Base-by-base conservation (phyloP, 2,113 vertebrate species). In the Mormyrus iriodes region DNA sequence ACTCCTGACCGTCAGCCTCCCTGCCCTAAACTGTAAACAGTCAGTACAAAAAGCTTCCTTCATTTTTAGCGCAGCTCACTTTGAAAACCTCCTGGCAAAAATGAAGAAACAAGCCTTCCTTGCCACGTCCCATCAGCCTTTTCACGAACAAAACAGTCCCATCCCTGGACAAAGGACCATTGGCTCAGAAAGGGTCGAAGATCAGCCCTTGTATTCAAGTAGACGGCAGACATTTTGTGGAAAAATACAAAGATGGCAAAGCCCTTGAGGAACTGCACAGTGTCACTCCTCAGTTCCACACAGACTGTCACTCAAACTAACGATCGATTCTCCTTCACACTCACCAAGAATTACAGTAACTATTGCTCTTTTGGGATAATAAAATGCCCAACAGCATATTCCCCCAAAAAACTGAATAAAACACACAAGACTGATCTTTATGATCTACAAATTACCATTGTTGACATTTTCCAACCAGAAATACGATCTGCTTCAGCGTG, bases 201-300 rank as follows among this genome's bases (percentile, higher is more conserved):
- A 92, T 91, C 84, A 91, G 91, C 90, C 82, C 89, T 86, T 91
- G 90, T 79, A 91, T 94, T 94, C 92, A 94, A 94, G 92, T 93
- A 93, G 39, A 91, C 90, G 90, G 89, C 90, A 84, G 53, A 73
- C 73, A 88, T 85, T 39, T 88, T 42, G 44, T 65, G 73, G 89
- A 90, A 92, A 90, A 93, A 52, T 46, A 88, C 76, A 55, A 65
- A 89, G 90, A 19, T 46, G 44, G 82, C 55, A 87, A 39, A 92
- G 90, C 90, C 90, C 92, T 94, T 90, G 92, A 58, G n/a, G 76
- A 89, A 42, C 24, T 84, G 76, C 73, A 31, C 52, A 46, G 79
- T 44, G 27, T 8, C 85, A 21, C 5, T 53, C 17, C 12, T 35
- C 85, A 52, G 9, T 49, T 13, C 21, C 82, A 61, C 42, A 39